Evolutionary conservation across 2,113 vertebrate species (phyloP).

Genomic region (Cyprinodon variegatus): DNA sequence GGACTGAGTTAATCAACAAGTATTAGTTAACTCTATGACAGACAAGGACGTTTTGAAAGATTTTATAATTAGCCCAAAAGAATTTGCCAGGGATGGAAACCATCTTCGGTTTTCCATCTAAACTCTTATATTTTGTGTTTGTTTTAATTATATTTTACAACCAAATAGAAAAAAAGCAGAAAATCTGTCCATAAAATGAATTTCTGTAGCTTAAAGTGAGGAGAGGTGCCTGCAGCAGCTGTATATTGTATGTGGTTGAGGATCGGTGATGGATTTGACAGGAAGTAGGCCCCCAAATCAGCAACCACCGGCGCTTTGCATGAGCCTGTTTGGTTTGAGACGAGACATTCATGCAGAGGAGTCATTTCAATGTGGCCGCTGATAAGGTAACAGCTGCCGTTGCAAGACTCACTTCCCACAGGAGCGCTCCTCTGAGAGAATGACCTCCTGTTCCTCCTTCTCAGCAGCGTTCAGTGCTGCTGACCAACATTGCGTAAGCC

Average conservation of each 20-base stretch:
- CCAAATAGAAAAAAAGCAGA: not conserved
- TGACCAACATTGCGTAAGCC: not conserved
- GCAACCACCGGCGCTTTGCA: not conserved
- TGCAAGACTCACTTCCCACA: conserved; percentile 25
- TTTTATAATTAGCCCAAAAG: not conserved
- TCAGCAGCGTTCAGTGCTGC: not conserved
- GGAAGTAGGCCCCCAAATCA: not conserved
- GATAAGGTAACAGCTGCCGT: conserved; percentile 54
- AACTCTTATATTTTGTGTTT: not conserved
- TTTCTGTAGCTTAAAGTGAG: not conserved
- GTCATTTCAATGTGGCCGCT: conserved; percentile 51
- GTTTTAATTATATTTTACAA: not conserved
- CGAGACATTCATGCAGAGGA: conserved; percentile 10
- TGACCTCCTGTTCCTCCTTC: conserved; percentile 8
- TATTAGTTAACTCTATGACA: not conserved
- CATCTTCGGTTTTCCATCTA: too few species aligned
- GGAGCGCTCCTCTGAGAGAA: not conserved
- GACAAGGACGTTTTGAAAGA: not conserved
- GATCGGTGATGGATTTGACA: not conserved
- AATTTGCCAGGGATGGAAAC: too few species aligned
- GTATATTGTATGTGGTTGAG: too few species aligned
- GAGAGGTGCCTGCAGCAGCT: not conserved
- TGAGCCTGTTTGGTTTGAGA: not conserved
- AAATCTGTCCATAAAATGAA: not conserved
- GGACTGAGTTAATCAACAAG: not conserved